phyloP scores from a whole-genome alignment of 2,888 invertebrate species.

The Macrosiphum euphorbiae region DNA sequence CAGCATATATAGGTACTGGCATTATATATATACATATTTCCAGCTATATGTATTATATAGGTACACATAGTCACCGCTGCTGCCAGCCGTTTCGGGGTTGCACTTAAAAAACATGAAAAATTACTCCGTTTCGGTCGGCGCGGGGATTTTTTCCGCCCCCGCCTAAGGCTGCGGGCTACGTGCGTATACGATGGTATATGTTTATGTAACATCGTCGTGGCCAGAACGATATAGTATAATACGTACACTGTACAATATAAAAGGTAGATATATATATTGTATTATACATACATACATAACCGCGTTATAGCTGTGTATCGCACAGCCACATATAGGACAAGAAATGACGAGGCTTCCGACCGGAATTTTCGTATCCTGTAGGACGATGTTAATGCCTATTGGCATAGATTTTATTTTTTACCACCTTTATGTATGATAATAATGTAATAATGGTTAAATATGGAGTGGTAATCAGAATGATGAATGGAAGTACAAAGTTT shows the following conservation, averaged over 20 bases:
- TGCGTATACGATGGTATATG: neutral
- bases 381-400: neutral
- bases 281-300: neutral
- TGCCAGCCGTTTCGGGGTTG: slow-evolving; percentile 10
- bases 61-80: neutral
- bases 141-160: slow-evolving; percentile 21
- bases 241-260: neutral
- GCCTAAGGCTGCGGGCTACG: neutral
- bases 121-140: slow-evolving; percentile 53
- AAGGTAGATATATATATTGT: no score
- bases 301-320: neutral
- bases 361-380: neutral
- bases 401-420: slow-evolving; percentile 9
- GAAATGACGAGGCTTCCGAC: neutral
- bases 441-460: no score
- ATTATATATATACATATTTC: neutral
- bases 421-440: neutral
- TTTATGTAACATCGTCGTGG: neutral
- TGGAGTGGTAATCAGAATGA: neutral
- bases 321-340: neutral
- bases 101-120: slow-evolving; percentile 63
- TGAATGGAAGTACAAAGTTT: neutral
- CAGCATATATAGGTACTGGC: neutral
- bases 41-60: neutral
- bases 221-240: neutral